A percentile compares a stretch with the other conserved stretches of the same genome.
Evolutionary conservation across 2,888 invertebrate species (phyloP).

Genomic region (Exephanes ischioxanthus): DNA sequence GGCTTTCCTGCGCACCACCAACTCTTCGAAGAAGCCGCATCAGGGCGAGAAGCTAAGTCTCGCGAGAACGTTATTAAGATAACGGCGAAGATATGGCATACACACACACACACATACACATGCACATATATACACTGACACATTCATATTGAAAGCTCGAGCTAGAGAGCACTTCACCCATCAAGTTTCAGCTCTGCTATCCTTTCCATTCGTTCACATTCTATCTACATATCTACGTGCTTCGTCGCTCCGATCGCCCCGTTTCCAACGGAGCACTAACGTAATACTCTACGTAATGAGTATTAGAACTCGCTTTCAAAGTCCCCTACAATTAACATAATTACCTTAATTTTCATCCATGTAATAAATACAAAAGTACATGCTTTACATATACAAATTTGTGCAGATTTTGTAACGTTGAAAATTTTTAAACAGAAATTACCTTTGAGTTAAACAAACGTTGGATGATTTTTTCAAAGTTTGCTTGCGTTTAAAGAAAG

Average conservation of each 20-base stretch:
- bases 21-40: slow-evolving; percentile 17
- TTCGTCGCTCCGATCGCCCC: slow-evolving; percentile 7
- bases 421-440: neutral
- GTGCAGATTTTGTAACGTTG: neutral
- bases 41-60: slow-evolving; percentile 32
- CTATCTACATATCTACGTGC: slow-evolving; percentile 1
- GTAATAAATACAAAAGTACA: neutral
- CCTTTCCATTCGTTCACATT: slow-evolving; percentile 34
- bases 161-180: slow-evolving; percentile 27
- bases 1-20: neutral
- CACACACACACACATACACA: neutral
- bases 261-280: neutral
- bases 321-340: neutral
- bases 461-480: no score
- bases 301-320: neutral
- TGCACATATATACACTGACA: neutral
- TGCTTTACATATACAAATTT: neutral
- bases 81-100: slow-evolving; percentile 27
- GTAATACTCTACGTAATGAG: neutral
- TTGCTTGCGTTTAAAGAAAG: no score
- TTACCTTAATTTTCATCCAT: neutral
- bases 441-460: no score
- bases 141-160: slow-evolving; percentile 5
- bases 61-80: slow-evolving; percentile 52
- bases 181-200: slow-evolving; percentile 25